Conservation (phyloP, 2,113 vertebrate species). For the Callorhinus ursinus region DNA sequence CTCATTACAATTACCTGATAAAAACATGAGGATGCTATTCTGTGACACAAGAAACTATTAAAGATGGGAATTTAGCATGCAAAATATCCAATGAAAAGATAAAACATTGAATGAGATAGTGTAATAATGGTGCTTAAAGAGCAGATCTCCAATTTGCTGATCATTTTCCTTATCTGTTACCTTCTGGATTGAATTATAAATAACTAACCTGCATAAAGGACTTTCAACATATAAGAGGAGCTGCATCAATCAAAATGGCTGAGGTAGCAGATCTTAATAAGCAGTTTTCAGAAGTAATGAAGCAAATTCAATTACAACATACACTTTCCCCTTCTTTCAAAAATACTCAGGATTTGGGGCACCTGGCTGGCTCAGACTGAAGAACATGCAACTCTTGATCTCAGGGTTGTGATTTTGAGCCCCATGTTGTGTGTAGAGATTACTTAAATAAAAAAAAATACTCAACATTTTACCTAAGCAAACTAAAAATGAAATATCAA, state of each 20-base stretch:
- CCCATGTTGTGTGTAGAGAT: neutral
- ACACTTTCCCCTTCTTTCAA: neutral
- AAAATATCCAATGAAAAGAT: neutral
- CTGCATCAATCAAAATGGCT: neutral
- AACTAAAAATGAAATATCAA: neutral
- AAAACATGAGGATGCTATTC: neutral
- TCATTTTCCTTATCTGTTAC: slow-evolving; percentile 54
- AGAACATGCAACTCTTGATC: neutral
- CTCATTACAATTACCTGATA: neutral
- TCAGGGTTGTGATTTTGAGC: neutral
- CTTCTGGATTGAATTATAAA: slow-evolving; percentile 58
- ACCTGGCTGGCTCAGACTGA: neutral
- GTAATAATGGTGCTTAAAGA: slow-evolving; percentile 57
- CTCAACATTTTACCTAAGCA: slow-evolving; percentile 10
- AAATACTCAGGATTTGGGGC: neutral
- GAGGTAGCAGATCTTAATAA: neutral
- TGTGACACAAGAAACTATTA: neutral
- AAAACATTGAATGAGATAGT: slow-evolving; percentile 41
- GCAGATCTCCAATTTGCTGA: slow-evolving; percentile 47
- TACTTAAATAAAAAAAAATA: neutral
- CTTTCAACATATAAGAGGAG: neutral
- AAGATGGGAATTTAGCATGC: neutral
- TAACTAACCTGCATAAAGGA: neutral
- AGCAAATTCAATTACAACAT: slow-evolving; percentile 55
- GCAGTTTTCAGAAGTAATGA: slow-evolving; percentile 23